Percentiles rank a stretch among this genome's conserved stretches.
These are phyloP conservation scores for Periparus ater DNA, from an alignment of 2,797 vertebrate genomes.

Conservation along the genomic window DNA sequence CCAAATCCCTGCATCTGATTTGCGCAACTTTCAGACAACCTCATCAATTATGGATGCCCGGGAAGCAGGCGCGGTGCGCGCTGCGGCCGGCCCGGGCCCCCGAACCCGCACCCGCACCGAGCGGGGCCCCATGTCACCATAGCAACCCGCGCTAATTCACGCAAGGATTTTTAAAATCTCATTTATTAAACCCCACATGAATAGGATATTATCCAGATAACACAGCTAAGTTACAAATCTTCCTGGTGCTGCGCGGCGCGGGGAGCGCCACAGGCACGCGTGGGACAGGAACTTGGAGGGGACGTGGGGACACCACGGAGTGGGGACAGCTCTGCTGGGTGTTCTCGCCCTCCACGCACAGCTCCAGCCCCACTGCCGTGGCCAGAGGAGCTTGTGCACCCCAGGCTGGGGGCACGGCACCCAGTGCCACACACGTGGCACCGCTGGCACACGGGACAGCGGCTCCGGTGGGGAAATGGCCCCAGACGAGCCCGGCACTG, in stretches of 20 bases:
- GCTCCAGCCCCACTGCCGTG: fast-evolving
- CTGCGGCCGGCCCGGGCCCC: conserved; percentile 45
- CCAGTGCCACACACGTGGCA: fast-evolving
- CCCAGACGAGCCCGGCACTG: fast-evolving
- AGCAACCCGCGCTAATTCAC: conserved; percentile 72
- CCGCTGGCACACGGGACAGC: fast-evolving
- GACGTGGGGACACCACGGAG: fast-evolving
- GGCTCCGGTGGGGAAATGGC: fast-evolving
- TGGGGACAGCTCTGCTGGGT: background rate
- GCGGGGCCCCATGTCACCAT: conserved; percentile 70
- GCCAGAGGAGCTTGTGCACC: background rate
- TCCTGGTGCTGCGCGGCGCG: background rate
- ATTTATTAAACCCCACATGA: conserved; percentile 60
- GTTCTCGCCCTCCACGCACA: fast-evolving
- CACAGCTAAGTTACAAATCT: conserved; percentile 48
- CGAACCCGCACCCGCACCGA: background rate
- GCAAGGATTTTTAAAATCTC: conserved; percentile 73
- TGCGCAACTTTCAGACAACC: conserved; percentile 70
- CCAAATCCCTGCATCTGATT: conserved; percentile 68
- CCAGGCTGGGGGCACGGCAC: fast-evolving
- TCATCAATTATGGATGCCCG: conserved; percentile 69
- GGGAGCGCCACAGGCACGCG: background rate
- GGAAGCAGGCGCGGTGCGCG: conserved; percentile 6
- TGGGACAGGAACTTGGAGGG: background rate
- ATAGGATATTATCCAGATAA: conserved; percentile 55